Conservation (phyloP, 2,113 vertebrate genomes). For the Herpetotheres cachinnans region DNA sequence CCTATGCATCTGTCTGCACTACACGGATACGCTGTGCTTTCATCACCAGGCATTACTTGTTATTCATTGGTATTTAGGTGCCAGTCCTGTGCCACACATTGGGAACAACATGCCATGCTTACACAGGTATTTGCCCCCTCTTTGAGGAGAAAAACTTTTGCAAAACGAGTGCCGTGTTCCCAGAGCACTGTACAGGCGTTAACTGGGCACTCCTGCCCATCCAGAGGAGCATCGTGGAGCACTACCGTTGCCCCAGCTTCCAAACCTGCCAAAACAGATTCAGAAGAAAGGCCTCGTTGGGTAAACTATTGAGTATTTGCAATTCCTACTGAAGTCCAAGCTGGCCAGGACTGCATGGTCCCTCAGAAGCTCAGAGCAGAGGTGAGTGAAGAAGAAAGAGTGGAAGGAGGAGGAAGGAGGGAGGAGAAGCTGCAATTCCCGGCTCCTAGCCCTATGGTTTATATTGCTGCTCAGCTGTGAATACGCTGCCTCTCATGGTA, state of each 20-base stretch:
- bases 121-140: background rate
- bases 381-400: background rate
- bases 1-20: background rate
- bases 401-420: background rate
- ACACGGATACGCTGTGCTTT: background rate
- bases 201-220: rapidly evolving
- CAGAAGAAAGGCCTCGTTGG: background rate
- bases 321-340: background rate
- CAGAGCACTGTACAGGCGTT: background rate
- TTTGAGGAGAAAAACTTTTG: background rate
- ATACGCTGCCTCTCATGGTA: background rate
- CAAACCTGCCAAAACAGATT: background rate
- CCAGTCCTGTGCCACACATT: background rate
- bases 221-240: background rate
- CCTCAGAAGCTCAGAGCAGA: background rate
- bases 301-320: background rate
- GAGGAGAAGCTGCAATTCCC: background rate
- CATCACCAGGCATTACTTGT: background rate
- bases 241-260: background rate
- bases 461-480: background rate
- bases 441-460: background rate
- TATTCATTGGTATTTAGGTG: background rate
- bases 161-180: background rate
- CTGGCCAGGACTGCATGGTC: background rate
- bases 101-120: background rate